Base-by-base conservation (phyloP, 2,888 invertebrate genomes). In the Alloscopus bannaensis region DNA sequence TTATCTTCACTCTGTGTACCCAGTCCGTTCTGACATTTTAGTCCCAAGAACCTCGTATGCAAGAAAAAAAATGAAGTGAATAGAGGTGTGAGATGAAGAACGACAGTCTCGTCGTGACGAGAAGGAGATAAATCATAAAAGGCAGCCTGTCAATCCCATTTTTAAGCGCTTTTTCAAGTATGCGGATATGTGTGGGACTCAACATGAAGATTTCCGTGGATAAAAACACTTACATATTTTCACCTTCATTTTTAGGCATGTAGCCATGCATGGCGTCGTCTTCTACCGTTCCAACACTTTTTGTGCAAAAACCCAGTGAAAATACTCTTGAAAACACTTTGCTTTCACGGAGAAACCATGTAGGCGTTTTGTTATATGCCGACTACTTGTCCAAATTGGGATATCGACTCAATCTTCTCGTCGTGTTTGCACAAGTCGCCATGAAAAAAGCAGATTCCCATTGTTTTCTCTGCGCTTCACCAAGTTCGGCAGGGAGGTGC, bases 71-170 rank as follows among this genome's bases (percentile, higher is more conserved):
- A 11, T 6, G 50, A 11, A 18, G 11, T 55, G 22, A 24, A 18
- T 55, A 26, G 24, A 11, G 22, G 6, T 18, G 20, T 55, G 20
- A 22, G 24, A 62, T 62, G 31, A 62, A 16, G 26, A 42, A 22
- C 40, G 62, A 42, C 62, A 40, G 62, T 20, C n/a, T n/a, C n/a
- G n/a, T n/a, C 24, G 24, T 6, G 22, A 62, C 22, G 24, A 62
- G 57, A 57, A 31, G 57, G 42, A 62, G 62, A 62, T 62, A 62
- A 62, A 62, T 62, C 62, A 62, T 62, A 62, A 36, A 62, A 22
- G 62, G 22, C 13, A 57, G 62, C 40, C 42, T 62, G 62, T 62
- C 62, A 62, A 62, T 62, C 42, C 26, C n/a, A n/a, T n/a, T n/a
- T n/a, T n/a, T n/a, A n/a, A n/a, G n/a, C n/a, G n/a, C n/a, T n/a